Evolutionary conservation across 37 sponge, comb jelly and placozoan genomes (phyloP).

Genomic region (Amphimedon queenslandica): DNA sequence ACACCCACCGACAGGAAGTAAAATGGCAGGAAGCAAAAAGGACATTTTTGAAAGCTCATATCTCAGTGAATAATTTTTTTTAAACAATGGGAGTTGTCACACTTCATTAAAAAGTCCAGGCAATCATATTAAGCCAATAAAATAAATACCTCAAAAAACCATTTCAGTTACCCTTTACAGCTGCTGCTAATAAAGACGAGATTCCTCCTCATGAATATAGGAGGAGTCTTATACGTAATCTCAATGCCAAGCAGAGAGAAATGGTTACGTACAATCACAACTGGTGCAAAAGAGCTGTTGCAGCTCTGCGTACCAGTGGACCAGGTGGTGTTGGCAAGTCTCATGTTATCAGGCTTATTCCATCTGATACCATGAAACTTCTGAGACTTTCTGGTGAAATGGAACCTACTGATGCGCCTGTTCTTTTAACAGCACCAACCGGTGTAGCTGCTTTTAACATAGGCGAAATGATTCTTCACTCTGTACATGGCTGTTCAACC

Average conservation of each 20-base stretch:
- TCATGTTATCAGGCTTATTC: constrained; percentile 32
- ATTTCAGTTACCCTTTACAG: background rate
- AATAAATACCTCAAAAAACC: too few relatives aligned
- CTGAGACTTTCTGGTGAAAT: constrained; percentile 1
- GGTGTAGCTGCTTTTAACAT: constrained; percentile 27
- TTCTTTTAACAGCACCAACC: constrained; percentile 12
- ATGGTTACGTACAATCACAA: constrained; percentile 21
- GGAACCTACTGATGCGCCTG: constrained; percentile 27
- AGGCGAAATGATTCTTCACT: constrained; percentile 4
- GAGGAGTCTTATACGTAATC: background rate
- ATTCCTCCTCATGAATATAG: constrained; percentile 6
- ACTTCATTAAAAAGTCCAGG: too few relatives aligned
- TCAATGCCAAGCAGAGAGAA: constrained; percentile 8
- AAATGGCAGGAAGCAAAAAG: too few relatives aligned
- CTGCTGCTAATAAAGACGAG: constrained; percentile 8
- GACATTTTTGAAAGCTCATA: too few relatives aligned
- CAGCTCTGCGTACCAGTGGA: constrained; percentile 35
- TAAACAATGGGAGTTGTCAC: too few relatives aligned
- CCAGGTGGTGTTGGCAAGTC: constrained; percentile 53
- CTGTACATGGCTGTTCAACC: background rate
- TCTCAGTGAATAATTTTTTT: too few relatives aligned
- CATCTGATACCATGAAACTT: constrained; percentile 21
- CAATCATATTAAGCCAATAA: too few relatives aligned
- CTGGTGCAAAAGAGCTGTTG: constrained; percentile 32
- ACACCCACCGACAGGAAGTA: too few relatives aligned